Conservation (phyloP, 2,113 vertebrate genomes). For the Dascyllus trimaculatus region DNA sequence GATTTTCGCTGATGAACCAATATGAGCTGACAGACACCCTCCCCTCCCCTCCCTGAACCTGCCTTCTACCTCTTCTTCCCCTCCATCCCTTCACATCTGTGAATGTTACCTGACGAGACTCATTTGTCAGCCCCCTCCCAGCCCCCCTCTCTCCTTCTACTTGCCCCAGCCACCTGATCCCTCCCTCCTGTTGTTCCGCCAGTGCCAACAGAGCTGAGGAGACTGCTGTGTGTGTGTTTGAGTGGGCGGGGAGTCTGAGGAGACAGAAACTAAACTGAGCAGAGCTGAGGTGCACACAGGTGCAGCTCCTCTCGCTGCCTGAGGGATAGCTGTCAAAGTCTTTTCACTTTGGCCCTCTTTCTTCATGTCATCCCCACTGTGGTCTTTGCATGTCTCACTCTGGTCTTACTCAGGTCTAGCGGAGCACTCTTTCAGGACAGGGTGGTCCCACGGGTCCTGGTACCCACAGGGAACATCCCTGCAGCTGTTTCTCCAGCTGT, state of each 20-base stretch:
- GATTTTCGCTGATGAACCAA: slow-evolving; percentile 66
- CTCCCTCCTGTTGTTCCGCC: slow-evolving; percentile 53
- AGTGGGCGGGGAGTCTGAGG: slow-evolving; percentile 24
- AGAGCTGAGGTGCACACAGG: slow-evolving; percentile 65
- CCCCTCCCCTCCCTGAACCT: slow-evolving; percentile 37
- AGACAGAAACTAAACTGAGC: slow-evolving; percentile 55
- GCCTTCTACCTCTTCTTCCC: slow-evolving; percentile 40
- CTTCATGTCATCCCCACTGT: slow-evolving; percentile 39
- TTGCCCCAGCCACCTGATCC: slow-evolving; percentile 74
- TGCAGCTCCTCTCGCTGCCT: slow-evolving; percentile 65
- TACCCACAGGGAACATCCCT: slow-evolving; percentile 42
- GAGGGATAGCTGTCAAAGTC: slow-evolving; percentile 70
- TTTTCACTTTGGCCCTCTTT: slow-evolving; percentile 48
- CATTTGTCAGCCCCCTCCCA: slow-evolving; percentile 76
- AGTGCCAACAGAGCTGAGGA: slow-evolving; percentile 47
- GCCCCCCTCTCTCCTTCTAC: slow-evolving; percentile 38
- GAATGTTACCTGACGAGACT: slow-evolving; percentile 76
- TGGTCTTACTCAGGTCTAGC: slow-evolving; percentile 29
- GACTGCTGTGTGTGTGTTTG: slow-evolving; percentile 26
- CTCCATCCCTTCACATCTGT: slow-evolving; percentile 63
- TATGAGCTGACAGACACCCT: slow-evolving; percentile 64
- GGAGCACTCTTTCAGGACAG: slow-evolving; percentile 42
- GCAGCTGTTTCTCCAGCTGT: slow-evolving; percentile 66
- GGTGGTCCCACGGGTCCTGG: slow-evolving; percentile 40
- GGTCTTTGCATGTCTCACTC: slow-evolving; percentile 44